Conservation (phyloP, 2,797 vertebrate species). For the Gymnodraco acuticeps region DNA sequence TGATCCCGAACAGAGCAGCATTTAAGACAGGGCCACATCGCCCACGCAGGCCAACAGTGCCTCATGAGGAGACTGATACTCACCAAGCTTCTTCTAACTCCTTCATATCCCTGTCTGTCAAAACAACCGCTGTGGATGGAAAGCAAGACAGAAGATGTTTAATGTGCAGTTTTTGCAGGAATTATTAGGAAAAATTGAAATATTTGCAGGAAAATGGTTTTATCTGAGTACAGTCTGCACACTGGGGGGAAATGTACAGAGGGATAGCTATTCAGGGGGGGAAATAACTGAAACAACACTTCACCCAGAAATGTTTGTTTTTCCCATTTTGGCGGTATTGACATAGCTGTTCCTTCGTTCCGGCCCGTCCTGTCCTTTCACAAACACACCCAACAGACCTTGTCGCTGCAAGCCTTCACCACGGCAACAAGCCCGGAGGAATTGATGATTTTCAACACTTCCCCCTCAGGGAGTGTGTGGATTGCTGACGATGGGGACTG, state of each 20-base stretch:
- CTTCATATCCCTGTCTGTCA: slow-evolving; percentile 29
- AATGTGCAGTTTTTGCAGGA: slow-evolving; percentile 3
- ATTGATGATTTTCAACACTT: slow-evolving; percentile 76
- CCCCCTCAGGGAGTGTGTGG: slow-evolving; percentile 45
- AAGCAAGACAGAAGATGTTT: slow-evolving; percentile 6
- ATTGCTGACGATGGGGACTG: slow-evolving; percentile 41
- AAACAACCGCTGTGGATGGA: slow-evolving; percentile 38
- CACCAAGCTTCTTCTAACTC: slow-evolving; percentile 24
- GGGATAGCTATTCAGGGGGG: slow-evolving; percentile 61
- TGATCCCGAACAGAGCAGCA: slow-evolving; percentile 60
- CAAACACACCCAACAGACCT: slow-evolving; percentile 75
- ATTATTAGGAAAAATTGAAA: slow-evolving; percentile 18
- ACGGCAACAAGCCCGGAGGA: slow-evolving; percentile 74
- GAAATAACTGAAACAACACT: slow-evolving; percentile 76
- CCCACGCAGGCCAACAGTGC: slow-evolving; percentile 57
- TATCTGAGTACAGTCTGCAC: slow-evolving; percentile 30
- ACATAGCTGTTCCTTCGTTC: slow-evolving; percentile 84
- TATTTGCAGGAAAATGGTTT: slow-evolving; percentile 32
- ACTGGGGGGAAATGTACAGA: slow-evolving; percentile 27
- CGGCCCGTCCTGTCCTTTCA: slow-evolving; percentile 81
- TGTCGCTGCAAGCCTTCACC: slow-evolving; percentile 79
- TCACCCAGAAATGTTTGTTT: slow-evolving; percentile 81
- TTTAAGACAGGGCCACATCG: slow-evolving; percentile 51
- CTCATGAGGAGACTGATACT: slow-evolving; percentile 26
- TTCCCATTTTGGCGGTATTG: slow-evolving; percentile 81